Evolutionary conservation across 2,888 invertebrate genomes (phyloP), one percentile per base, ranked within the genome.

Genomic region (Sphaerophoria rueppellii): DNA sequence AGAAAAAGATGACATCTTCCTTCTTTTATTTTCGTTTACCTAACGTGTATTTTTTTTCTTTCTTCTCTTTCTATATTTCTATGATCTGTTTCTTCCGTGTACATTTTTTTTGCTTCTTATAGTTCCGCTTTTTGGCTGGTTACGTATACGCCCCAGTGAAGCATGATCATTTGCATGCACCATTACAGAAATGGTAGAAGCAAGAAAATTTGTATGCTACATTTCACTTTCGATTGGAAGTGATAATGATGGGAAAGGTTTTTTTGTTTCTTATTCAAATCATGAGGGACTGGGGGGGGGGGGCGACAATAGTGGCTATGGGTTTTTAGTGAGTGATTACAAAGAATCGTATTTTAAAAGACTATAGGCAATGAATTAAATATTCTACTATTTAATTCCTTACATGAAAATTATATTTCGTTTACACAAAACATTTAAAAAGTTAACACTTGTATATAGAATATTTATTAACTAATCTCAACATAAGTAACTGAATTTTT

Each of bases 91-190:
- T 80, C 80, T 80, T 80, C 79, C 79, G 79, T 73, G 79, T 73
- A 79, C 67, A 52, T 40, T 67, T 67, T 67, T 24, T 71, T 14
- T 61, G 24, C 7, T 73, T 61, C 78, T 78, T 78, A 67, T 75
- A 83, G 82, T 83, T 83, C 82, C 82, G 82, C 82, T 83, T 79
- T 67, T 83, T 79, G 65, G 24, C 35, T 74, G 79, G 82, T 83
- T 83, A 83, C 82, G 82, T 79, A 79, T 83, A 83, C 79, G 79
- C 79, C 82, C 82, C 82, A 83, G 79, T 83, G 82, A 79, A 75
- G 65, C 82, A 71, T 65, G 74, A 57, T 79, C 75, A 65, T 74
- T 82, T 78, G 78, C 78, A 67, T 83, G 71, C 57, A 65, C 50
- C 37, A 72, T 65, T 48, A 50, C 24, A 65, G 34, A 74, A 0